phyloP scores from a whole-genome alignment of 1,140 invertebrate genomes.

The Maniola jurtina region DNA sequence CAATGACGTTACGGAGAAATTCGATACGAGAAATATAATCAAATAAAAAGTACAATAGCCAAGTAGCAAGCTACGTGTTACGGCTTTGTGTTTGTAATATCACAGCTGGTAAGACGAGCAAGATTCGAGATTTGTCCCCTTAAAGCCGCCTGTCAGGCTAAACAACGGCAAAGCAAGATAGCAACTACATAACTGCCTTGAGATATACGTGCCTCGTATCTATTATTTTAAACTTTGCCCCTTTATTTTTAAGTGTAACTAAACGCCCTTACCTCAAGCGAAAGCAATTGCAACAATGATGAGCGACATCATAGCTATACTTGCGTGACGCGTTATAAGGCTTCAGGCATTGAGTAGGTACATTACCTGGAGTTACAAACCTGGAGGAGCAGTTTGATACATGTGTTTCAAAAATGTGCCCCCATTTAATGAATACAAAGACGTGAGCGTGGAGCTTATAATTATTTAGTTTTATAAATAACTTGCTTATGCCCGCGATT shows the following conservation, averaged over 20 bases:
- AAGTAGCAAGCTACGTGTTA: background rate
- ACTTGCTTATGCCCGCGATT: no score
- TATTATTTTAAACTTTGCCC: no score
- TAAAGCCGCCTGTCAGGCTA: constrained; percentile 46
- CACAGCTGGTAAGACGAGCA: constrained; percentile 21
- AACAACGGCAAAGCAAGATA: constrained; percentile 30
- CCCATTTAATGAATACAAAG: no score
- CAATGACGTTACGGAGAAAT: no score
- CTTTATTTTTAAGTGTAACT: no score
- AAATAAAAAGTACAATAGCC: background rate
- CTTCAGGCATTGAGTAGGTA: background rate
- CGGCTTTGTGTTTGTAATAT: constrained; percentile 21
- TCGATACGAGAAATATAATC: no score
- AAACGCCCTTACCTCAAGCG: no score
- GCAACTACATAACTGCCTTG: background rate
- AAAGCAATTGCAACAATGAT: background rate
- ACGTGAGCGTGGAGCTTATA: no score
- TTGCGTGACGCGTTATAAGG: background rate
- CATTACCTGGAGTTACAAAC: background rate
- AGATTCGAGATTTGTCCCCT: constrained; percentile 46
- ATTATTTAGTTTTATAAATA: no score
- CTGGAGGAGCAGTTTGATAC: no score
- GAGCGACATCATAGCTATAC: background rate
- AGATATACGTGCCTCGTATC: background rate
- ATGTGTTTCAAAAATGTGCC: no score